Percentiles rank a stretch among this genome's conserved stretches.
These are phyloP conservation scores for Eilema caniola DNA, from an alignment of 2,888 invertebrate species.

Conservation along the genomic window DNA sequence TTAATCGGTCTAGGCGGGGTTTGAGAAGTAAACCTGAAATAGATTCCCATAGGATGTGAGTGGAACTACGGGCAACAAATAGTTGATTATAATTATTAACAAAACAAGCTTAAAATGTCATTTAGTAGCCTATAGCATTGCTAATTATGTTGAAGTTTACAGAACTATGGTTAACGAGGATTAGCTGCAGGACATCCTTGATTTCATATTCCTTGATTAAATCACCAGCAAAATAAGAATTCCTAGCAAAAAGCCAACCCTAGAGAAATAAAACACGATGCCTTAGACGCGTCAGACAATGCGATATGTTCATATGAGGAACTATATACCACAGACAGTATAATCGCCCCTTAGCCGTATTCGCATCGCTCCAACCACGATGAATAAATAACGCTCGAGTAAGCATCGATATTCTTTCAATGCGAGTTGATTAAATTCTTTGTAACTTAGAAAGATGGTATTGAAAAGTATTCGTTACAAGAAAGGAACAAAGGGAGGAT, in stretches of 20 bases:
- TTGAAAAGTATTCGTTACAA: constrained; percentile 1
- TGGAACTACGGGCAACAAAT: too few species aligned
- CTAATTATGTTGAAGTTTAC: too few species aligned
- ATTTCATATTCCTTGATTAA: too few species aligned
- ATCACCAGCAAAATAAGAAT: background rate
- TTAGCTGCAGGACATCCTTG: too few species aligned
- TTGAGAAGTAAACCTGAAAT: too few species aligned
- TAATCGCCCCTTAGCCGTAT: constrained; percentile 17
- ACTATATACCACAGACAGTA: background rate
- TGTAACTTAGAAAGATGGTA: constrained; percentile 31
- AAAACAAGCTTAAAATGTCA: too few species aligned
- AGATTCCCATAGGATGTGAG: too few species aligned
- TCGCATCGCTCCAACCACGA: constrained; percentile 35
- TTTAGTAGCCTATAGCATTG: too few species aligned
- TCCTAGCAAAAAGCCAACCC: background rate
- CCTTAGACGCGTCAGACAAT: constrained; percentile 8
- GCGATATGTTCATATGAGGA: constrained; percentile 17
- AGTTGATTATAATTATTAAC: too few species aligned
- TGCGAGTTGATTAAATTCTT: constrained; percentile 53
- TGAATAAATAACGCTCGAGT: constrained; percentile 49
- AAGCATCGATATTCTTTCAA: constrained; percentile 64
- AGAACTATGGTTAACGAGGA: too few species aligned
- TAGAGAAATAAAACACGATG: background rate
- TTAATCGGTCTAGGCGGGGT: too few species aligned
- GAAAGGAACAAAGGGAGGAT: background rate